Percentiles rank a stretch among this genome's conserved stretches.
phyloP scores from a whole-genome alignment of 2,113 vertebrate species.

The Climacteris rufus region DNA sequence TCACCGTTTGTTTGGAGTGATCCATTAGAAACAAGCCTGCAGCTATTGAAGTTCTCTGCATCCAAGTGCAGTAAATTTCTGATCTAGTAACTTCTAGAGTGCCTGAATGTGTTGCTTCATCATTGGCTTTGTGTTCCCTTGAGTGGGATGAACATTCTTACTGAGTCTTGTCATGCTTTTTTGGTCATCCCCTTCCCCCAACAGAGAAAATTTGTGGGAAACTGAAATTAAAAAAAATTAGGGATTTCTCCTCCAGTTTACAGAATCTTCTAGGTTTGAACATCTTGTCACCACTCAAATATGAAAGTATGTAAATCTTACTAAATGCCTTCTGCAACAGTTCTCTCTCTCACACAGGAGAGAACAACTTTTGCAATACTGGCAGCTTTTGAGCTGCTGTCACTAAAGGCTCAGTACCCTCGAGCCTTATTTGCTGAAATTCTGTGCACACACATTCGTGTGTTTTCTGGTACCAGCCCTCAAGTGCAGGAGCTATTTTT shows the following conservation, averaged over 20 bases:
- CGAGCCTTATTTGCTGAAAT: conserved; percentile 29
- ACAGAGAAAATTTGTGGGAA: background rate
- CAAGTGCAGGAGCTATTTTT: conserved; percentile 38
- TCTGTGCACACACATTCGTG: background rate
- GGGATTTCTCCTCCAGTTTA: background rate
- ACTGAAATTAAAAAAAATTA: background rate
- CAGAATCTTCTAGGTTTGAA: background rate
- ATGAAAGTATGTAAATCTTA: background rate
- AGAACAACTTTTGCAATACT: background rate
- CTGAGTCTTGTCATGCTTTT: background rate
- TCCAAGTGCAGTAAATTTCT: background rate
- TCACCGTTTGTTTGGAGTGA: background rate
- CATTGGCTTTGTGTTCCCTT: background rate
- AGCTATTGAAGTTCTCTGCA: background rate
- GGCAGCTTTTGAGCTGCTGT: background rate
- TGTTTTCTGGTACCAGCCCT: background rate
- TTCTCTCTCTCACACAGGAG: background rate
- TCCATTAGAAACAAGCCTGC: background rate
- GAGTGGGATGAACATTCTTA: background rate
- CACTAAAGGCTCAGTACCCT: background rate
- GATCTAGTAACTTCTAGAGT: background rate
- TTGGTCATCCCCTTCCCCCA: background rate
- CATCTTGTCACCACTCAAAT: background rate
- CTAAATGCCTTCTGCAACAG: background rate
- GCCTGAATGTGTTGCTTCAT: background rate